These are phyloP conservation scores for Mus spretus DNA, from an alignment of 2,797 vertebrate species.

Conservation along the genomic window DNA sequence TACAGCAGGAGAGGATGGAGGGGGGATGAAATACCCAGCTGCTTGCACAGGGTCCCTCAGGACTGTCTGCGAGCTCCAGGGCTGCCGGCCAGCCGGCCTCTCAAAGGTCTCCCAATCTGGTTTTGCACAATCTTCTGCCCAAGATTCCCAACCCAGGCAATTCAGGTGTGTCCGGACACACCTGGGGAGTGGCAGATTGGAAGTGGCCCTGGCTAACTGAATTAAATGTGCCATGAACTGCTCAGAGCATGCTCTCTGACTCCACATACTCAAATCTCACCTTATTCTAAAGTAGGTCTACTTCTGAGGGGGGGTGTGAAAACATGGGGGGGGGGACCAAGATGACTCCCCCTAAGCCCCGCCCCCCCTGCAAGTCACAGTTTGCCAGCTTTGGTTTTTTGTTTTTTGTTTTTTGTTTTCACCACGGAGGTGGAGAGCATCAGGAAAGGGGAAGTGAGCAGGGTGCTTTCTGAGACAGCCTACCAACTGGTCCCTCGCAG, in stretches of 20 bases:
- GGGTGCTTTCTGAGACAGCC: not conserved
- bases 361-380: not conserved
- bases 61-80: not conserved
- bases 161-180: not conserved
- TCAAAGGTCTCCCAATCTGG: no score
- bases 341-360: not conserved
- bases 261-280: not conserved
- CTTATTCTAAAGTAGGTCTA: not conserved
- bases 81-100: not conserved
- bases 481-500: not conserved
- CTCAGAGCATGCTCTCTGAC: not conserved
- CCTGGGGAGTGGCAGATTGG: not conserved
- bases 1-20: not conserved
- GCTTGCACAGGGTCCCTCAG: rapidly evolving
- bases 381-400: not conserved
- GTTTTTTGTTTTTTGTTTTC: not conserved
- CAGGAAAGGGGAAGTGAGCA: no score
- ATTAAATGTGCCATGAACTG: not conserved
- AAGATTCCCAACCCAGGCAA: rapidly evolving
- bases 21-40: rapidly evolving
- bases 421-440: rapidly evolving
- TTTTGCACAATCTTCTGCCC: not conserved
- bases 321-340: not conserved
- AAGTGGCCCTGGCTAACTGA: not conserved
- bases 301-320: not conserved